Percentiles rank a stretch among this genome's conserved stretches.
Conservation (phyloP, 2,888 invertebrate genomes). For the Ganaspis brasiliensis region DNA sequence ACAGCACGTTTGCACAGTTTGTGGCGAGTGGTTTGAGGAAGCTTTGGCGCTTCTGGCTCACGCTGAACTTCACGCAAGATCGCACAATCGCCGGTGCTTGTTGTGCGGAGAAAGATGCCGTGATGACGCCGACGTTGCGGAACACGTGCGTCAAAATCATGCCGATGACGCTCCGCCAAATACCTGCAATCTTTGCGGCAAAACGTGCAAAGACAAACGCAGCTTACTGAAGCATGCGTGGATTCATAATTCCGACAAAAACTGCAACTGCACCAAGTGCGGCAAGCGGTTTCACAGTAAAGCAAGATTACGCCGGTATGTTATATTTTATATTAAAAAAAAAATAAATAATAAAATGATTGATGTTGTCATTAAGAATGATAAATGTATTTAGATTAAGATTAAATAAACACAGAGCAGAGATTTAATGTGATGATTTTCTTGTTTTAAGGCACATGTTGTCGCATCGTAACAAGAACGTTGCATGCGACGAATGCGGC, state of each 20-base stretch:
- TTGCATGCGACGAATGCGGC: constrained; percentile 86
- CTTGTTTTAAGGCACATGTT: constrained; percentile 84
- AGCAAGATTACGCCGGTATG: constrained; percentile 81
- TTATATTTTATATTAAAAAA: background rate
- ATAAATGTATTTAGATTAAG: no score
- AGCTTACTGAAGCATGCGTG: constrained; percentile 86
- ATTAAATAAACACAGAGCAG: no score
- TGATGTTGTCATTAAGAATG: no score
- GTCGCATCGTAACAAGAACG: constrained; percentile 87
- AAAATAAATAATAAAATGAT: no score
- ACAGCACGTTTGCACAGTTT: constrained; percentile 88
- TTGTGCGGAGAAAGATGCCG: constrained; percentile 85
- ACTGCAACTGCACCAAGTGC: constrained; percentile 86
- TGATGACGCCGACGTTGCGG: constrained; percentile 85
- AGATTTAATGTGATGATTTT: no score
- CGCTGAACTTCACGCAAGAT: constrained; percentile 88
- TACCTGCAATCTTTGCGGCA: constrained; percentile 86
- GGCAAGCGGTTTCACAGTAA: constrained; percentile 88
- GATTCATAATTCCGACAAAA: constrained; percentile 86
- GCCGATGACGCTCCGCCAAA: constrained; percentile 84
- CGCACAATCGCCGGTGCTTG: constrained; percentile 82
- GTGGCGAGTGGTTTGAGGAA: constrained; percentile 90
- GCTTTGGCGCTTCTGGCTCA: constrained; percentile 89
- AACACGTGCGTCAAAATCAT: constrained; percentile 84
- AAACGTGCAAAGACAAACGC: constrained; percentile 86